These are phyloP conservation scores for Sinocyclocheilus grahami DNA, from an alignment of 2,113 vertebrate species.

Conservation along the genomic window DNA sequence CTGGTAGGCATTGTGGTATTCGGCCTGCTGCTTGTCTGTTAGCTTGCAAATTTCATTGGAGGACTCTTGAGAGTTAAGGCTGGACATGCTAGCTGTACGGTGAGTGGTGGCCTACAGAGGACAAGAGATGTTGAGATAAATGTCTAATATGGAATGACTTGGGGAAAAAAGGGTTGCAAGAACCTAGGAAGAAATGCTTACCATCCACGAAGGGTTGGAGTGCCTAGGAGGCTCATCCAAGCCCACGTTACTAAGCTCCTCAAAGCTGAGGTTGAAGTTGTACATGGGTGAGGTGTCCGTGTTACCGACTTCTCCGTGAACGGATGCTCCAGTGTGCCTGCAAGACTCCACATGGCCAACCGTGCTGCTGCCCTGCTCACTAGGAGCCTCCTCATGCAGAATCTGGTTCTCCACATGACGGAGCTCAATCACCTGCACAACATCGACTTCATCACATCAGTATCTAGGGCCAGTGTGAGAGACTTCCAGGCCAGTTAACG, in stretches of 20 bases:
- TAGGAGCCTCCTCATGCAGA: conserved; percentile 80
- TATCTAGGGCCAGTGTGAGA: not conserved
- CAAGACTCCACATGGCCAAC: conserved; percentile 67
- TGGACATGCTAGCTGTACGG: conserved; percentile 90
- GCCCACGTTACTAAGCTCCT: conserved; percentile 89
- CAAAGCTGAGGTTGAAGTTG: conserved; percentile 95
- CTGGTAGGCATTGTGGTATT: conserved; percentile 93
- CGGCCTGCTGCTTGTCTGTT: conserved; percentile 95
- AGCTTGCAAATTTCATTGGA: conserved; percentile 91
- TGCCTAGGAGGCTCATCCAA: conserved; percentile 83
- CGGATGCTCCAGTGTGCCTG: conserved; percentile 64
- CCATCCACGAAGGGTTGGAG: conserved; percentile 85
- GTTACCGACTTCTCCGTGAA: conserved; percentile 68
- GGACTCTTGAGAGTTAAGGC: conserved; percentile 96
- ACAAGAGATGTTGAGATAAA: not conserved
- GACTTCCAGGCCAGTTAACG: not conserved
- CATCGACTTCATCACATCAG: not conserved
- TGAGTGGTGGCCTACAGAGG: conserved; percentile 80
- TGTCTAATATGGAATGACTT: not conserved
- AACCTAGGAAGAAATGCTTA: conserved; percentile 59
- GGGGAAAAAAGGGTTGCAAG: not conserved
- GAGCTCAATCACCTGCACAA: conserved; percentile 86
- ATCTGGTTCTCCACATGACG: conserved; percentile 84
- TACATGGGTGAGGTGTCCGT: conserved; percentile 81
- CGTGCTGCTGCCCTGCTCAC: conserved; percentile 71